These are phyloP conservation scores for Micrasema longulum DNA, from an alignment of 1,140 invertebrate genomes.

Conservation along the genomic window DNA sequence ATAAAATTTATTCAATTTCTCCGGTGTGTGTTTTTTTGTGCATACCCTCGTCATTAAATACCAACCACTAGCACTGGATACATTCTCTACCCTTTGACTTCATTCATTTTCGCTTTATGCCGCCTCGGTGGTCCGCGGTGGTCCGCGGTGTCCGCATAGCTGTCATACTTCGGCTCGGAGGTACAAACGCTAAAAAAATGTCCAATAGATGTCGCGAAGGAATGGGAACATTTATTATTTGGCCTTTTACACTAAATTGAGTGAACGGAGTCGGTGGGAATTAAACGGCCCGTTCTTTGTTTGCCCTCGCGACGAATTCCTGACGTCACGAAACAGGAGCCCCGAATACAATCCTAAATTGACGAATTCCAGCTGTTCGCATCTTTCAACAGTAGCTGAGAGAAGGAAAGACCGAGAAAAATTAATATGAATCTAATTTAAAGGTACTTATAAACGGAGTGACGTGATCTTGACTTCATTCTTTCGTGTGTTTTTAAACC, in stretches of 20 bases:
- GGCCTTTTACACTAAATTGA: constrained; percentile 29
- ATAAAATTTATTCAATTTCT: not conserved
- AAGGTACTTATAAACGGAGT: not conserved
- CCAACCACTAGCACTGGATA: not conserved
- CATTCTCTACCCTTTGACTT: not conserved
- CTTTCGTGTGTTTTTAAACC: not conserved
- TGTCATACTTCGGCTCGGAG: not conserved
- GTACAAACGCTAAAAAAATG: constrained; percentile 7
- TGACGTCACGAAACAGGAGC: constrained; percentile 3
- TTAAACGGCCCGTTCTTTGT: constrained; percentile 16
- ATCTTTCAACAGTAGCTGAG: not conserved
- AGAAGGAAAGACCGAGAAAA: no score
- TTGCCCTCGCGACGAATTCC: constrained; percentile 21
- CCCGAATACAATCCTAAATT: constrained; percentile 1
- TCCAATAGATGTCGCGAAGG: constrained; percentile 15
- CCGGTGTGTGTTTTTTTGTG: not conserved
- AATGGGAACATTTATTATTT: constrained; percentile 27
- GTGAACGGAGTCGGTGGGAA: constrained; percentile 8
- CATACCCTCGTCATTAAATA: constrained; percentile 4
- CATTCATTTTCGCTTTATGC: constrained; percentile 7
- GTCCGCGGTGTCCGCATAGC: no score
- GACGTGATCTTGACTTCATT: not conserved
- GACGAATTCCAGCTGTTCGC: not conserved
- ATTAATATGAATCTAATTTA: not conserved
- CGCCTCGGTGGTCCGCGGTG: not conserved